A percentile compares a stretch with the other conserved stretches of the same genome.
Conservation (phyloP, 2,797 vertebrate species). For the Tragelaphus eurycerus region DNA sequence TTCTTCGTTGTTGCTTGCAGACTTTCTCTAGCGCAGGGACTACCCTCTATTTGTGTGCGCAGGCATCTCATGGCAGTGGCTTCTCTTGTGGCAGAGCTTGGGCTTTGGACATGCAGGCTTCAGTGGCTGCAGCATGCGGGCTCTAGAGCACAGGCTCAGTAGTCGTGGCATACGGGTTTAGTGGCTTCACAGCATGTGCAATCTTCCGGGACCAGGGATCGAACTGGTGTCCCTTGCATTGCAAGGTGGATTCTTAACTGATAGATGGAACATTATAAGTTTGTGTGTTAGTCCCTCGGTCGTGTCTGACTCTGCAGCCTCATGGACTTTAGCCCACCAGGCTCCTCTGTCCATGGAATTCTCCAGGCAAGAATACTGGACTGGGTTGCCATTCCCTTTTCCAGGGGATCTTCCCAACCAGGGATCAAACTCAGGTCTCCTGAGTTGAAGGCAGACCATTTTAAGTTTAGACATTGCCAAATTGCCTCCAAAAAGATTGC, state of each 20-base stretch:
- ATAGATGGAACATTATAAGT: not conserved
- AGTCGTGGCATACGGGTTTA: not conserved
- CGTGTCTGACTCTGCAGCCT: not conserved
- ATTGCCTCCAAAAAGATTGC: not conserved
- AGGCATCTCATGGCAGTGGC: not conserved
- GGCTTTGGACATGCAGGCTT: too few relatives aligned
- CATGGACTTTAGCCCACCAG: not conserved
- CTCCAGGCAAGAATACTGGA: not conserved
- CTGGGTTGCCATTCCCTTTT: not conserved
- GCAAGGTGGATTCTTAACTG: not conserved
- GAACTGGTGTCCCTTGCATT: not conserved
- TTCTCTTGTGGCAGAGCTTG: not conserved
- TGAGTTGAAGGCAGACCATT: not conserved
- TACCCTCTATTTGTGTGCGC: fast-evolving
- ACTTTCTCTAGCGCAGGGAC: fast-evolving
- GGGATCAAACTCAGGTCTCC: fast-evolving
- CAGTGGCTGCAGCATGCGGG: too few relatives aligned
- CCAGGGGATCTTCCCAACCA: not conserved
- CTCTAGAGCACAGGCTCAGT: not conserved
- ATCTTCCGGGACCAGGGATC: not conserved
- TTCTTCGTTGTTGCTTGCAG: not conserved
- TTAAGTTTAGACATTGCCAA: not conserved
- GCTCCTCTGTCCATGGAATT: not conserved
- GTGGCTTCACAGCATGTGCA: not conserved
- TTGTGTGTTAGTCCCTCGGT: not conserved